Percentiles rank a stretch among this genome's conserved stretches.
phyloP scores from a whole-genome alignment of 64 coral and sea anemone species.

The Dendronephthya gigantea region DNA sequence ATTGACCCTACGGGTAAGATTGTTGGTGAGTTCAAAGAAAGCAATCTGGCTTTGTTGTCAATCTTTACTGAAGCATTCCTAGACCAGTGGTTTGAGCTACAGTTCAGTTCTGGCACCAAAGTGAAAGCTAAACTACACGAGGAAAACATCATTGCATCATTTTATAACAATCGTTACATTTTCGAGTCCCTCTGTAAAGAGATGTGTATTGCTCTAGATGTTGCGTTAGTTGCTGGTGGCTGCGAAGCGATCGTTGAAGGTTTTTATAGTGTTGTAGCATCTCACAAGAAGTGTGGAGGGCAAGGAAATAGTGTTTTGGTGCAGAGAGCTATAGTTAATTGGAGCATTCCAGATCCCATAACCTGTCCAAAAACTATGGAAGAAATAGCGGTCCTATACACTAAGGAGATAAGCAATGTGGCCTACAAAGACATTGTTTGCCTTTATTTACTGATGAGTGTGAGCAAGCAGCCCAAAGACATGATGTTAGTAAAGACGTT shows the following conservation, averaged over 20 bases:
- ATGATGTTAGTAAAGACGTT: background rate
- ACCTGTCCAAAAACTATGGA: background rate
- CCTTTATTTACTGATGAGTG: background rate
- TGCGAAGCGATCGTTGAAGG: background rate
- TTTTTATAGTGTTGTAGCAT: background rate
- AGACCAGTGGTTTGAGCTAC: background rate
- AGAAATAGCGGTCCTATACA: no score
- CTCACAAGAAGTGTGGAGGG: constrained; percentile 9
- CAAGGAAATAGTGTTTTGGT: constrained; percentile 8
- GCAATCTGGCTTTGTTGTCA: background rate
- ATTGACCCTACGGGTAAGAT: background rate
- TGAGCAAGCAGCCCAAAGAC: background rate
- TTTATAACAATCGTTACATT: background rate
- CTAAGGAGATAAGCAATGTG: background rate
- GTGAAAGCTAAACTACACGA: background rate
- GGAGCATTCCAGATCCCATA: constrained; percentile 3
- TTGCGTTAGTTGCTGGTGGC: background rate
- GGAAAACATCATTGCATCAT: background rate
- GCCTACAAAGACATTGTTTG: background rate
- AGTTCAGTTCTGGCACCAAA: background rate
- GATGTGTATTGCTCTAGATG: background rate
- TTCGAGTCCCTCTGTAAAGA: constrained; percentile 1
- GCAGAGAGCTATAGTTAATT: background rate
- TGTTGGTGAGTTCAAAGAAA: background rate
- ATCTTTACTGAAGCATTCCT: background rate